Evolutionary conservation across 2,888 invertebrate species (phyloP).

Genomic region (Polylopha cassiicola): DNA sequence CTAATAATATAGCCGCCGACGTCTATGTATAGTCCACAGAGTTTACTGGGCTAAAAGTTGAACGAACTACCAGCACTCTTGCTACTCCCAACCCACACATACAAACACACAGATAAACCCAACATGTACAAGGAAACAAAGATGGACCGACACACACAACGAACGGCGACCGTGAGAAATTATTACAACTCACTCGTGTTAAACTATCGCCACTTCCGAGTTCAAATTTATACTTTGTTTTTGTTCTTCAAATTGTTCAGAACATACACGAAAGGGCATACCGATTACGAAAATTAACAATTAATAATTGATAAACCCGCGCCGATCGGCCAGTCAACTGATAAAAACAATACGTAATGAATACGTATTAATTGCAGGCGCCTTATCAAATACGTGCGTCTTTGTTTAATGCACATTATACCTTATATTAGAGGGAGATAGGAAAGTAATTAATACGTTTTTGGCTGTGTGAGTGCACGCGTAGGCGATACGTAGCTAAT

Average conservation of each 20-base stretch:
- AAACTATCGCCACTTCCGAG: conserved; percentile 69
- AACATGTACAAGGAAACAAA: conserved; percentile 47
- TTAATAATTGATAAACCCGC: conserved; percentile 11
- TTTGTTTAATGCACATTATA: conserved; percentile 30
- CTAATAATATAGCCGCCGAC: conserved; percentile 36
- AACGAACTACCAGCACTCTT: conserved; percentile 70
- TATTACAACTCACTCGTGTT: conserved; percentile 74
- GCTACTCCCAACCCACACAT: conserved; percentile 66
- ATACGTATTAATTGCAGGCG: conserved; percentile 15
- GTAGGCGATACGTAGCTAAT: conserved; percentile 54
- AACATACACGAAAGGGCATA: conserved; percentile 11
- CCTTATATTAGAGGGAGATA: conserved; percentile 54
- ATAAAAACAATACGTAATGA: too few relatives aligned
- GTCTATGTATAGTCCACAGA: conserved; percentile 54
- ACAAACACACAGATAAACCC: conserved; percentile 41
- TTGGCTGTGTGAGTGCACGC: conserved; percentile 42
- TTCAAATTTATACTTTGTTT: conserved; percentile 33
- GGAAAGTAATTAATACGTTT: conserved; percentile 48
- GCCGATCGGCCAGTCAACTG: too few relatives aligned
- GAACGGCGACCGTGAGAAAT: conserved; percentile 70
- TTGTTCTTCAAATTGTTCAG: conserved; percentile 18
- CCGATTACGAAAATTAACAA: background rate
- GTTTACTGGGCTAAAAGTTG: conserved; percentile 78
- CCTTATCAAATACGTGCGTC: conserved; percentile 15
- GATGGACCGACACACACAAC: conserved; percentile 59